A percentile compares a stretch with the other conserved stretches of the same genome.
phyloP scores from a whole-genome alignment of 1,140 invertebrate genomes.

The Holotrichia oblita region DNA sequence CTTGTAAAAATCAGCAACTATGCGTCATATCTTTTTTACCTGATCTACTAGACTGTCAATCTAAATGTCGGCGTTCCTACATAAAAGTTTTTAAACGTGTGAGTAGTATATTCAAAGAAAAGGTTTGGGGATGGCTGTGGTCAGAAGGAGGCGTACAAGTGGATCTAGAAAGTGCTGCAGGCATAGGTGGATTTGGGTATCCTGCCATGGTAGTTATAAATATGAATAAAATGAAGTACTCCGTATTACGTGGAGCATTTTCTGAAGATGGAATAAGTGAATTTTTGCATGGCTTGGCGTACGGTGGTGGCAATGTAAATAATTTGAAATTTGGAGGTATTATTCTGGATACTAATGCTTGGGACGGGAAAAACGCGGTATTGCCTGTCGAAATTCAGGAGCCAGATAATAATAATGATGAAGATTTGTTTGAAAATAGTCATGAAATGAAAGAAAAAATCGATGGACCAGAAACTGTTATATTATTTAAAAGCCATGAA shows the following conservation, averaged over 20 bases:
- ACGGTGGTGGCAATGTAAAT: neutral
- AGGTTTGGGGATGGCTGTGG: slow-evolving; percentile 93
- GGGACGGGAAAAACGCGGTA: neutral
- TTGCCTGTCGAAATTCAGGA: too few species aligned
- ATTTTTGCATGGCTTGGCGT: slow-evolving; percentile 38
- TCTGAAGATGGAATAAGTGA: slow-evolving; percentile 83
- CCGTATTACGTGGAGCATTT: slow-evolving; percentile 90
- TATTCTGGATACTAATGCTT: neutral
- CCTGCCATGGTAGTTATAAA: slow-evolving; percentile 96
- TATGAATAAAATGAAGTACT: slow-evolving; percentile 95
- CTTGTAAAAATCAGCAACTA: slow-evolving; percentile 84
- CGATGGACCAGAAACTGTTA: neutral
- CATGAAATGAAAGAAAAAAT: neutral
- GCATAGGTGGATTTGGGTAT: slow-evolving; percentile 90
- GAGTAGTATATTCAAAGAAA: slow-evolving; percentile 92
- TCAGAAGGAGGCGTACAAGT: slow-evolving; percentile 86
- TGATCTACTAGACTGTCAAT: slow-evolving; percentile 95
- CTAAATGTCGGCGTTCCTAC: slow-evolving; percentile 90
- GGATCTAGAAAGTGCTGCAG: slow-evolving; percentile 85
- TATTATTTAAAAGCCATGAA: too few species aligned
- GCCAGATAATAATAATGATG: neutral
- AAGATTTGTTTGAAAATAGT: too few species aligned
- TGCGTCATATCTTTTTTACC: slow-evolving; percentile 95
- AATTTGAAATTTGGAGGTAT: neutral
- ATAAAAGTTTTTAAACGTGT: slow-evolving; percentile 76